Percentiles rank a stretch among this genome's conserved stretches.
Conservation (phyloP, 2,113 vertebrate genomes). For the Brachyhypopomus occidentalis region DNA sequence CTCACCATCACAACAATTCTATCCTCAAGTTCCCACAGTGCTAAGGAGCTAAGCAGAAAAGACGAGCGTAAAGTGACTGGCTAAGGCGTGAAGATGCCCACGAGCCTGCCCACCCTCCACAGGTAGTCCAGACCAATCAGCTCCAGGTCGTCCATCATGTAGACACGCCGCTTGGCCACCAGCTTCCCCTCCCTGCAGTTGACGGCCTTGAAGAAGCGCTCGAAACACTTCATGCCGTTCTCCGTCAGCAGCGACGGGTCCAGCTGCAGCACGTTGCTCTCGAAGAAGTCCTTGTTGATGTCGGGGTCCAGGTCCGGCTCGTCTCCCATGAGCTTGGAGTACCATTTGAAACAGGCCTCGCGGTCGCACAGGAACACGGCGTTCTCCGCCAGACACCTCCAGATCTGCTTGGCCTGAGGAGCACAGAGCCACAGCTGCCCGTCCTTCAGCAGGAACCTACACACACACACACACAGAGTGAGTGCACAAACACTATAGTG, state of each 20-base stretch:
- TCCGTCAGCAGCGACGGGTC: slow-evolving; percentile 96
- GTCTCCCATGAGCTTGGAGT: slow-evolving; percentile 98
- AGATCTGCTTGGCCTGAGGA: slow-evolving; percentile 98
- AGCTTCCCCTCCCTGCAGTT: slow-evolving; percentile 98
- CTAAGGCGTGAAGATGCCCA: not conserved
- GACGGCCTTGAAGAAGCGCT: slow-evolving; percentile 98
- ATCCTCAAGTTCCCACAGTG: too few relatives aligned
- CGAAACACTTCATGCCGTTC: slow-evolving; percentile 99
- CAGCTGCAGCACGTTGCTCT: slow-evolving; percentile 97
- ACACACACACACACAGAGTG: not conserved
- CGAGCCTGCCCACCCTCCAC: slow-evolving; percentile 87
- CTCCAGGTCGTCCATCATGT: slow-evolving; percentile 99
- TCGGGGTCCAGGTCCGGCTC: slow-evolving; percentile 98
- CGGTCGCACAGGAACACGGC: slow-evolving; percentile 98
- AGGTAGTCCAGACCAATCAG: slow-evolving; percentile 98
- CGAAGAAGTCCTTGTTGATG: slow-evolving; percentile 99
- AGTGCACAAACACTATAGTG: too few relatives aligned
- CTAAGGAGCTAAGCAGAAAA: too few relatives aligned
- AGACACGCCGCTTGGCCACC: slow-evolving; percentile 93
- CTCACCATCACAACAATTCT: too few relatives aligned
- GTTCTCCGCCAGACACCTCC: slow-evolving; percentile 98
- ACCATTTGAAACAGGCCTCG: slow-evolving; percentile 99
- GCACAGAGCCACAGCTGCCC: slow-evolving; percentile 98
- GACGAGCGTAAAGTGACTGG: not conserved
- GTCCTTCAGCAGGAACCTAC: slow-evolving; percentile 96